Percentiles rank a stretch among this genome's conserved stretches.
These are phyloP conservation scores for Drosophila incognita DNA, from an alignment of 2,888 invertebrate species.

Conservation along the genomic window DNA sequence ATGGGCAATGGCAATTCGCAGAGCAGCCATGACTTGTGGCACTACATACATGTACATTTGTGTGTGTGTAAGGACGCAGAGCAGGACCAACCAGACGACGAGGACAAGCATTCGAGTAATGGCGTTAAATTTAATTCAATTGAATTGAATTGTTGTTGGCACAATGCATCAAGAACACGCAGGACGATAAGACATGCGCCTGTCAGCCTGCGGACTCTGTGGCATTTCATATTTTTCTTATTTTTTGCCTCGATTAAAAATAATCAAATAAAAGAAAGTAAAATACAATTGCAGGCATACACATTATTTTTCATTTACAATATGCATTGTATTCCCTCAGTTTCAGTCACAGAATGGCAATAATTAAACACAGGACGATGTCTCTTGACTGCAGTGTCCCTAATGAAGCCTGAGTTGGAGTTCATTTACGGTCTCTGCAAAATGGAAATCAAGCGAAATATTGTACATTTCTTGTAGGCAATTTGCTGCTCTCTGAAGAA, in stretches of 20 bases:
- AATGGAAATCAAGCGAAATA: slow-evolving; percentile 1
- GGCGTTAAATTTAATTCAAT: slow-evolving; percentile 79
- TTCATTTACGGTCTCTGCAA: slow-evolving; percentile 12
- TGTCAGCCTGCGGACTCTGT: slow-evolving; percentile 13
- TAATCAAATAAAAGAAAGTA: slow-evolving; percentile 49
- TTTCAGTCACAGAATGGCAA: slow-evolving; percentile 27
- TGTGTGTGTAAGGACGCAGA: slow-evolving; percentile 2
- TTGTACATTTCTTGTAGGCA: background rate
- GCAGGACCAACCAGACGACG: slow-evolving; percentile 1
- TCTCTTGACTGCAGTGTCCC: slow-evolving; percentile 2
- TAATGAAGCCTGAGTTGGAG: slow-evolving; percentile 16
- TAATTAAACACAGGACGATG: slow-evolving; percentile 49
- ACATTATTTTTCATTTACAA: slow-evolving; percentile 10
- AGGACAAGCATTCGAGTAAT: slow-evolving; percentile 60
- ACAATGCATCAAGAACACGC: slow-evolving; percentile 66
- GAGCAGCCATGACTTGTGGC: slow-evolving; percentile 44
- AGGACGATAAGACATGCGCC: slow-evolving; percentile 33
- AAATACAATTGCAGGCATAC: slow-evolving; percentile 42
- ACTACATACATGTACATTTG: background rate
- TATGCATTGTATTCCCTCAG: slow-evolving; percentile 18
- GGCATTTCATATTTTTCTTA: background rate
- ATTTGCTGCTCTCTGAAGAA: background rate
- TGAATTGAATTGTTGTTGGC: slow-evolving; percentile 71
- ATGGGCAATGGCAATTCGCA: slow-evolving; percentile 61
- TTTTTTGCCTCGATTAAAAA: slow-evolving; percentile 30